phyloP scores from a whole-genome alignment of 2,888 invertebrate species.

The Apomyelois bistriatella region DNA sequence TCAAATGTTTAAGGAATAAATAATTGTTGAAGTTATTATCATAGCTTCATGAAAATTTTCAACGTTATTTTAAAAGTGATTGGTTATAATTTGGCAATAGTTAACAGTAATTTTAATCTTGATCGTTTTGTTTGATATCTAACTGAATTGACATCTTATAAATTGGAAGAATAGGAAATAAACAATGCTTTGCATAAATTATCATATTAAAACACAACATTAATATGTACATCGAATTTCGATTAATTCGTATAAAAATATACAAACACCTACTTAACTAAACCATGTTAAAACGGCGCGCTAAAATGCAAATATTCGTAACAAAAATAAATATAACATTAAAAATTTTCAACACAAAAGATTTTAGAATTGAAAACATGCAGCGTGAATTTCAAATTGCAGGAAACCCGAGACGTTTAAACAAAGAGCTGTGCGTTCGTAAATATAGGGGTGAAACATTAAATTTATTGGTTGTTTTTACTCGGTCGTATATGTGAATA shows the following conservation, averaged over 20 bases:
- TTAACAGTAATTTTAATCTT: too few species aligned
- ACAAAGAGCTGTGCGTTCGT: constrained; percentile 20
- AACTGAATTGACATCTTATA: too few species aligned
- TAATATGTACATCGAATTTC: too few species aligned
- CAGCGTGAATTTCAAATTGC: constrained; percentile 14
- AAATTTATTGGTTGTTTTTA: constrained; percentile 44
- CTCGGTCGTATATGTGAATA: constrained; percentile 51
- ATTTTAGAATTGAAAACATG: background rate
- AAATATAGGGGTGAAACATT: constrained; percentile 53
- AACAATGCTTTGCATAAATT: too few species aligned
- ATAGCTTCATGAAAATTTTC: background rate
- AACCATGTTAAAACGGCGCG: background rate
- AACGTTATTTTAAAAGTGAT: too few species aligned
- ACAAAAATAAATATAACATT: background rate
- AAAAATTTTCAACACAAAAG: background rate
- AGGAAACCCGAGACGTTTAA: constrained; percentile 3
- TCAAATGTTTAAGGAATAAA: constrained; percentile 44
- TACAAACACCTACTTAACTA: too few species aligned
- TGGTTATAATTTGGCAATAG: too few species aligned
- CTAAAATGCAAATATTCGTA: background rate
- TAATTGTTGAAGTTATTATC: background rate
- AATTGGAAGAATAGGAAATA: too few species aligned
- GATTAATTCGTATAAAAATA: too few species aligned
- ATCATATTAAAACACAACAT: too few species aligned
- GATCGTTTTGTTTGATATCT: too few species aligned